Evolutionary conservation across 2,113 vertebrate species (phyloP).

Genomic region (Corythornis madagascariensis): DNA sequence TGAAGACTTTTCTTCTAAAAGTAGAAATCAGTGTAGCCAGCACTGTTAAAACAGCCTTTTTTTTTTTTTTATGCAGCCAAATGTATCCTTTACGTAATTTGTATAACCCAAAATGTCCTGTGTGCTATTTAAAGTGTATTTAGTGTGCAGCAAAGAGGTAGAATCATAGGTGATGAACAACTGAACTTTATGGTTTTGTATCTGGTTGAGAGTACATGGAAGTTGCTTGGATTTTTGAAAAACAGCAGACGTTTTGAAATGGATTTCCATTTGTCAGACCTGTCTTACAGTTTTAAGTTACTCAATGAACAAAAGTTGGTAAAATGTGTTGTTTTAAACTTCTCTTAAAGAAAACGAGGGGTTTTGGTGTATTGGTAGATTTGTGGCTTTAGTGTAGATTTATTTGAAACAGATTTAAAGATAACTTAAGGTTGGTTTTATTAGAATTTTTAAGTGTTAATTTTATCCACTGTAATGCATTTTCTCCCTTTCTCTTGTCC

Average conservation of each 20-base stretch:
- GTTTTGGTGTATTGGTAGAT: not conserved
- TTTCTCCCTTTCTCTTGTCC: not conserved
- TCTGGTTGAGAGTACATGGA: not conserved
- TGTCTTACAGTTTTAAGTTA: not conserved
- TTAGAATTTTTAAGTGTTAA: not conserved
- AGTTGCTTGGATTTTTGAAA: not conserved
- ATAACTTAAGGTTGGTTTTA: not conserved
- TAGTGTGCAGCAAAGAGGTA: not conserved
- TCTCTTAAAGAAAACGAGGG: not conserved
- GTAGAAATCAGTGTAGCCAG: not conserved
- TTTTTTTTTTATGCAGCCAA: not conserved
- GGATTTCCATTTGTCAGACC: not conserved
- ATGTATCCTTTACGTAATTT: not conserved
- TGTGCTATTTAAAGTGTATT: not conserved
- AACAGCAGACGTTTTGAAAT: not conserved
- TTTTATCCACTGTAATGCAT: not conserved
- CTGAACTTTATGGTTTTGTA: not conserved
- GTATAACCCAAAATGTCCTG: not conserved
- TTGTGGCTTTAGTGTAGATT: not conserved
- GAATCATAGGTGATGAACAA: not conserved
- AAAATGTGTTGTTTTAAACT: not conserved
- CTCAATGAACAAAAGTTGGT: not conserved
- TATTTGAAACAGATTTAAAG: not conserved
- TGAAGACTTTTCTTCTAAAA: not conserved
- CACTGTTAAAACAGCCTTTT: not conserved